Evolutionary conservation across 1,140 invertebrate species (phyloP).

Genomic region (Semibalanus balanoides): DNA sequence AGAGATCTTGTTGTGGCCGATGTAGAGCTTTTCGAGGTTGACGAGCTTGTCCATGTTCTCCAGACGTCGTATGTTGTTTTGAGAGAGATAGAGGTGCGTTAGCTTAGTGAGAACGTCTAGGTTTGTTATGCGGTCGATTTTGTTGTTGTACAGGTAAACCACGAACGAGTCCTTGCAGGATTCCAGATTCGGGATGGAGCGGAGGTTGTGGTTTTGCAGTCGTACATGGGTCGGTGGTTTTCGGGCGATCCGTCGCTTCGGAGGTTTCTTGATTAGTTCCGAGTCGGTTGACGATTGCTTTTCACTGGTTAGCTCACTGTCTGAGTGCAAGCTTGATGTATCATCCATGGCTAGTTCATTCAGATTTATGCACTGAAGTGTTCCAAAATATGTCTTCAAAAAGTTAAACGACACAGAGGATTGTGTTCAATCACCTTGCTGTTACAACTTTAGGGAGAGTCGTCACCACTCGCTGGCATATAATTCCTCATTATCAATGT

Average conservation of each 20-base stretch:
- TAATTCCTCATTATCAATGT: too few relatives aligned
- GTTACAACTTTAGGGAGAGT: too few relatives aligned
- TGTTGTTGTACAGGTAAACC: constrained; percentile 1
- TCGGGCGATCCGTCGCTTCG: neutral
- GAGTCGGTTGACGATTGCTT: neutral
- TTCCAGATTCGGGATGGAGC: neutral
- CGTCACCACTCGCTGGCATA: too few relatives aligned
- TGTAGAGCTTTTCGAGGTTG: neutral
- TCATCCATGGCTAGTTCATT: neutral
- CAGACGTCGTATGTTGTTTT: neutral
- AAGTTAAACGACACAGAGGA: too few relatives aligned
- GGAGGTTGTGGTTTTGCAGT: neutral
- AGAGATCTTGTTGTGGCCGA: neutral
- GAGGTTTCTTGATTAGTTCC: neutral
- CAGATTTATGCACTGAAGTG: too few relatives aligned
- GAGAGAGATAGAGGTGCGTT: neutral
- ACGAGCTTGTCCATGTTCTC: neutral
- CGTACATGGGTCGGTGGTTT: neutral
- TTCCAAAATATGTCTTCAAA: too few relatives aligned
- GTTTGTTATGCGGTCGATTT: neutral
- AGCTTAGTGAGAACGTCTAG: neutral
- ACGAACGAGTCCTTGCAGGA: neutral
- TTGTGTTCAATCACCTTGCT: too few relatives aligned
- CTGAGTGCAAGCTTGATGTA: neutral
- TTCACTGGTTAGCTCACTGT: neutral